Base-by-base conservation (phyloP, 1,140 invertebrate species). In the Sycophaga agraensis region DNA sequence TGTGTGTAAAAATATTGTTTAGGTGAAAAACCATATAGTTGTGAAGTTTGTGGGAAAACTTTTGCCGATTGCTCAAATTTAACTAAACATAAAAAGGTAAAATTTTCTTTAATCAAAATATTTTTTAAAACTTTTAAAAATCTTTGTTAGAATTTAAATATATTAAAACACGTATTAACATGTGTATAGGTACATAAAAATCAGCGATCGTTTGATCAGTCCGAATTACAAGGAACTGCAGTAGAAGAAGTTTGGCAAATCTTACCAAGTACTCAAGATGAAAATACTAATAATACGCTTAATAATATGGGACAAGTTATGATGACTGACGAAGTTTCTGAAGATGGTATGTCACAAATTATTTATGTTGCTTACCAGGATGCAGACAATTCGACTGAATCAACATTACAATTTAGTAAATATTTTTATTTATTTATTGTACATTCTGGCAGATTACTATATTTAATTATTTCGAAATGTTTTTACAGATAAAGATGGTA, bases 1-100 rank as follows among this genome's bases (percentile, higher is more conserved):
- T n/a, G n/a, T n/a, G n/a, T 39, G 40, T 43, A 22, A 34, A 49
- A n/a, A 21, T 61, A 49, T 45, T 66, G 71, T 66, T 12, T 64
- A 87, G 87, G 87, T 35, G 91, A 92, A 72, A 91, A 91, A 68
- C 91, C 90, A 4, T 91, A 91, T 70, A 84, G 84, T 43, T 92
- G 91, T 73, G 82, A 84, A 14, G 70, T 88, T n/a, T 93, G 91
- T 72, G 82, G 83, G 2, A 91, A 91, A 77, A 83, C 86, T 21
- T 93, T 93, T 73, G 83, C 86, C 0, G 87, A 89, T 69, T 84
- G 83, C 63, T 87, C 86, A 9, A 89, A 88, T 77, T 73, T 87
- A 26, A 84, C 82, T 1, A 89, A 88, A 74, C 87, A 89, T 71
- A 85, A 83, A 74, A 87, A 84, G 69, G 84, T 85, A 74, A 63